These are phyloP conservation scores for Sardina pilchardus DNA, from an alignment of 2,113 vertebrate species.

Conservation along the genomic window DNA sequence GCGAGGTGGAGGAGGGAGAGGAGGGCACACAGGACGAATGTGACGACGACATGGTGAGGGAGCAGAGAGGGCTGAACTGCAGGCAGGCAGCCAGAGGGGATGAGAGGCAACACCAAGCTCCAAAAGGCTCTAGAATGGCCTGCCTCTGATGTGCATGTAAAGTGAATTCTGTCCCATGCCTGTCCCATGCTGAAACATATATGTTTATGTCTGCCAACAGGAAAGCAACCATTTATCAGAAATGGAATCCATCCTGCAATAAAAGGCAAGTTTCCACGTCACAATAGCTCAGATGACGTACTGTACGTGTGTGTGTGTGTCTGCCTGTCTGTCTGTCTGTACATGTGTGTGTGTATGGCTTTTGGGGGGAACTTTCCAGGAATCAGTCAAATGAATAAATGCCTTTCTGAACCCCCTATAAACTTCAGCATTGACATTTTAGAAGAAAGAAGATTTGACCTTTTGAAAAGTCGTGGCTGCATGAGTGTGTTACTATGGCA, in stretches of 20 bases:
- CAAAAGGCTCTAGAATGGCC: neutral
- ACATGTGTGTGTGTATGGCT: neutral
- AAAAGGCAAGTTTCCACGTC: conserved; percentile 55
- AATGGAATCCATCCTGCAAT: conserved; percentile 77
- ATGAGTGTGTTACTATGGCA: neutral
- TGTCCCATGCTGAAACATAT: neutral
- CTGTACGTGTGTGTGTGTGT: conserved; percentile 6
- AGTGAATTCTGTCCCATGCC: neutral
- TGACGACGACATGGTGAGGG: conserved; percentile 81
- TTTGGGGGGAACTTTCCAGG: neutral
- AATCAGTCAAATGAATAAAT: neutral
- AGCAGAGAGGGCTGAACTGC: neutral
- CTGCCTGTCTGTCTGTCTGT: no score
- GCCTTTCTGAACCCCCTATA: neutral
- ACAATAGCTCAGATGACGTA: neutral
- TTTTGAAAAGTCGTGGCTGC: neutral
- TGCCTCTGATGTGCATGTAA: neutral
- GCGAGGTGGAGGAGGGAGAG: conserved; percentile 74
- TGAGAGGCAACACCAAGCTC: neutral
- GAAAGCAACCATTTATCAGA: conserved; percentile 83
- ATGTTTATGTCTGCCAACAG: conserved; percentile 61
- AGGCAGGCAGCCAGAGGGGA: neutral
- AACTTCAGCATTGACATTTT: neutral
- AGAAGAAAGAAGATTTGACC: neutral
- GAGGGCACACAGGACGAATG: conserved; percentile 72